phyloP scores from a whole-genome alignment of 2,797 vertebrate genomes.

The Steatocranus sp. region DNA sequence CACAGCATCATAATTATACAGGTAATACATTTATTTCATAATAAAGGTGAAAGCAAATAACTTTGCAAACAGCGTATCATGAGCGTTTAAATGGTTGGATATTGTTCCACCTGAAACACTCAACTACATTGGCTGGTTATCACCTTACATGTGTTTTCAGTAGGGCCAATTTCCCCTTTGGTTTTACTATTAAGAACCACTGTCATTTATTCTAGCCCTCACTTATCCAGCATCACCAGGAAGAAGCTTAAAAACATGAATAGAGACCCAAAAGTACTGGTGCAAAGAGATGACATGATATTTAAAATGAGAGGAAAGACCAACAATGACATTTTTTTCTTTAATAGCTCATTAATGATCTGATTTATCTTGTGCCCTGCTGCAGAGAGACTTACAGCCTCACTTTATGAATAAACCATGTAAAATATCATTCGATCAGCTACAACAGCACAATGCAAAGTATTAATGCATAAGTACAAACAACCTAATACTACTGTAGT shows the following conservation, averaged over 20 bases:
- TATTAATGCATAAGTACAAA: neutral
- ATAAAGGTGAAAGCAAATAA: neutral
- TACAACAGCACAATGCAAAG: neutral
- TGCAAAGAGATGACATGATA: neutral
- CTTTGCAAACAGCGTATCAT: neutral
- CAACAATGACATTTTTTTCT: neutral
- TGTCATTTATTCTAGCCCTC: neutral
- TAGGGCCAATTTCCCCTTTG: rapidly evolving
- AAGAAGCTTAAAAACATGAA: neutral
- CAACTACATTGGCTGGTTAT: neutral
- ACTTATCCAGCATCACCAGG: neutral
- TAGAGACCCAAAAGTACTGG: neutral
- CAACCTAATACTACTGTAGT: neutral
- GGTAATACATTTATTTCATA: neutral
- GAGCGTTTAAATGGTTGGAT: neutral
- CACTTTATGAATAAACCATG: neutral
- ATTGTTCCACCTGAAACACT: neutral
- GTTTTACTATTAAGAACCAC: neutral
- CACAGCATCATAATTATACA: neutral
- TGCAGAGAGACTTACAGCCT: neutral
- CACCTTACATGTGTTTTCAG: neutral
- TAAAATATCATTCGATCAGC: neutral
- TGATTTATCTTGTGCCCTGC: neutral
- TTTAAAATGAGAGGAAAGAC: neutral
- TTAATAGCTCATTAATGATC: neutral